phyloP scores from a whole-genome alignment of 37 sponge, comb jelly and placozoan genomes.

The Tethya wilhelma region DNA sequence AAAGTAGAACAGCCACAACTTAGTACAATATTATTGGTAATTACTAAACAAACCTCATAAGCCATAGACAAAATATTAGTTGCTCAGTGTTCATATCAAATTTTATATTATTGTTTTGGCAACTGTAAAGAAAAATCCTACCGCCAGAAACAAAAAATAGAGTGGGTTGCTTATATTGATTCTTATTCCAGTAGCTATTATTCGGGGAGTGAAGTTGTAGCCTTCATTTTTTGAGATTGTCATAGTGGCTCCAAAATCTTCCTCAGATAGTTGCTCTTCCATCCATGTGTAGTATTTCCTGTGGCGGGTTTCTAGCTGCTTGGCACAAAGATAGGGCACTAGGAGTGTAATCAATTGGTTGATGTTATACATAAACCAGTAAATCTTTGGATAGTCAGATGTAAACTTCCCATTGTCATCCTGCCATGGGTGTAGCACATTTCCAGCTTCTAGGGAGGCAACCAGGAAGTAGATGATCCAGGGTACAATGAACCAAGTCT shows the following conservation, averaged over 20 bases:
- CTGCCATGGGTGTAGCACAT: slow-evolving; percentile 17
- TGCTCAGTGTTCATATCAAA: too few species aligned
- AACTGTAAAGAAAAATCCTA: slow-evolving; percentile 15
- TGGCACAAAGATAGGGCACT: slow-evolving; percentile 11
- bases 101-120: too few species aligned
- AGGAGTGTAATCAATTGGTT: slow-evolving; percentile 25
- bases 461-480: slow-evolving; percentile 22
- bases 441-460: slow-evolving; percentile 7
- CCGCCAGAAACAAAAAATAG: slow-evolving; percentile 2
- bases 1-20: too few species aligned
- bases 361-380: slow-evolving; percentile 15
- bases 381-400: not conserved
- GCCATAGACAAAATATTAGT: too few species aligned
- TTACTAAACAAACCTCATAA: too few species aligned
- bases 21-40: too few species aligned
- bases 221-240: not conserved
- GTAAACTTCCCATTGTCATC: not conserved
- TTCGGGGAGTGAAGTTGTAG: slow-evolving; percentile 13
- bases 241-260: not conserved
- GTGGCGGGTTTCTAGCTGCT: slow-evolving; percentile 15
- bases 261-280: not conserved
- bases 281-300: not conserved
- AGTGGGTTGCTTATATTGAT: slow-evolving; percentile 12
- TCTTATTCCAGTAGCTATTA: slow-evolving; percentile 2
- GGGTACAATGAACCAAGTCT: slow-evolving; percentile 37